Evolutionary conservation across 2,797 vertebrate species (phyloP).

Genomic region (Spinibarbus caldwelli): DNA sequence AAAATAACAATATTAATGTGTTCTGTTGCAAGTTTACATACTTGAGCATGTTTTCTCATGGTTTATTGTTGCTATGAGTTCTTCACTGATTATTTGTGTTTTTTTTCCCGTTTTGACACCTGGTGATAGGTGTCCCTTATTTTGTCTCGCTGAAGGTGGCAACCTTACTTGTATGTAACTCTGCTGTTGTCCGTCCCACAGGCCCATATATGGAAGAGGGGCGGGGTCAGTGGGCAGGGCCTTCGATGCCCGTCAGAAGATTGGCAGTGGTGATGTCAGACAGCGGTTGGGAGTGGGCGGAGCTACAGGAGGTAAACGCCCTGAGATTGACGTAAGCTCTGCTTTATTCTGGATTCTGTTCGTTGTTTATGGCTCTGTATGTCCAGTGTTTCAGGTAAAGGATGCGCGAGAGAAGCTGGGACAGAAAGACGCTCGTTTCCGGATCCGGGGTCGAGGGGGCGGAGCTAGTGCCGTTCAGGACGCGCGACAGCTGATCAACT

Average conservation of each 20-base stretch:
- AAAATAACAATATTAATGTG: no score
- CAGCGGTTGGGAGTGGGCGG: constrained; percentile 82
- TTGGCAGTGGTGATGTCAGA: constrained; percentile 86
- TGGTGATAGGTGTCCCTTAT: no score
- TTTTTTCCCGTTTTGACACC: no score
- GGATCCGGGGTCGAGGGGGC: constrained; percentile 81
- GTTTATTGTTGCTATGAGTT: no score
- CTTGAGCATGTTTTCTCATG: no score
- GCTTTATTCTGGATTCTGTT: neutral
- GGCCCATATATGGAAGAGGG: constrained; percentile 77
- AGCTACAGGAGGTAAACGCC: constrained; percentile 57
- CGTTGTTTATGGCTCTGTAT: neutral
- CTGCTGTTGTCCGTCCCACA: constrained; percentile 49
- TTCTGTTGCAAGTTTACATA: no score
- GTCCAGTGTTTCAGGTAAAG: constrained; percentile 81
- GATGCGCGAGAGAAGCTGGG: constrained; percentile 92
- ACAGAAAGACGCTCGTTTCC: constrained; percentile 93
- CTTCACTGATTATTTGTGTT: no score
- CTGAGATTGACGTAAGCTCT: neutral
- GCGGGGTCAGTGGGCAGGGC: constrained; percentile 71
- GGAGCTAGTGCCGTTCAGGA: constrained; percentile 81
- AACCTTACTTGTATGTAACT: no score
- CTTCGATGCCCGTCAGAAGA: constrained; percentile 95
- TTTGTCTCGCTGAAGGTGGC: no score
- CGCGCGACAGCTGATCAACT: constrained; percentile 95